Conservation (phyloP, 2,888 invertebrate genomes). For the Nemurella pictetii region DNA sequence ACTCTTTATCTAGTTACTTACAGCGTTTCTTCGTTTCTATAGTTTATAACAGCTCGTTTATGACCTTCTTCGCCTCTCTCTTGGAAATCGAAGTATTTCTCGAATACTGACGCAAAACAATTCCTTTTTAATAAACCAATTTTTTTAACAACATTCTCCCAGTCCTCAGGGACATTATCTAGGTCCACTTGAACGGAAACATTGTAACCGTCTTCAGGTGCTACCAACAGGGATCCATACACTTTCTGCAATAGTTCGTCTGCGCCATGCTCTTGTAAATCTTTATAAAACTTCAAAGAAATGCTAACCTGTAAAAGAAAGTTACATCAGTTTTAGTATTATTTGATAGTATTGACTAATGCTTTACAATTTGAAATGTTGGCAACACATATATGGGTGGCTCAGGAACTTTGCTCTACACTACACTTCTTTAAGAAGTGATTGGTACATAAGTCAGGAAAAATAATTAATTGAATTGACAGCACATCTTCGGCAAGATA, state of each 20-base stretch:
- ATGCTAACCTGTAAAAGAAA: slow-evolving; percentile 81
- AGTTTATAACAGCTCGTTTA: slow-evolving; percentile 96
- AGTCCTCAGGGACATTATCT: slow-evolving; percentile 88
- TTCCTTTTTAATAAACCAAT: slow-evolving; percentile 94
- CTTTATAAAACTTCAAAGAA: slow-evolving; percentile 96
- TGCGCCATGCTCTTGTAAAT: slow-evolving; percentile 97
- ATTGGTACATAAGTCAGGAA: neutral
- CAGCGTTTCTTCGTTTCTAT: slow-evolving; percentile 98
- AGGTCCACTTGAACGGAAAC: slow-evolving; percentile 91
- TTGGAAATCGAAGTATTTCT: slow-evolving; percentile 98
- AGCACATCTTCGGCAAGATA: neutral
- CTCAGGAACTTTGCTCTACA: neutral
- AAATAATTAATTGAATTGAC: no score
- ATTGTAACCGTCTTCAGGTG: slow-evolving; percentile 92
- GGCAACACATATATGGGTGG: no score
- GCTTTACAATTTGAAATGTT: neutral
- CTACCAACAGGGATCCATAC: slow-evolving; percentile 81
- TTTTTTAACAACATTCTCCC: slow-evolving; percentile 87
- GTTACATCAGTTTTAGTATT: slow-evolving; percentile 22
- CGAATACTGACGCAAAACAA: slow-evolving; percentile 99
- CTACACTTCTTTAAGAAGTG: neutral
- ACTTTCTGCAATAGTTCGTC: slow-evolving; percentile 93
- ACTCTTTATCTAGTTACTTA: slow-evolving; percentile 56
- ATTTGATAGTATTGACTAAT: neutral
- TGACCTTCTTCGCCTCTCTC: slow-evolving; percentile 89